A percentile compares a stretch with the other conserved stretches of the same genome.
Evolutionary conservation across 2,113 vertebrate genomes (phyloP).

Genomic region (Cephalopterus ornatus): DNA sequence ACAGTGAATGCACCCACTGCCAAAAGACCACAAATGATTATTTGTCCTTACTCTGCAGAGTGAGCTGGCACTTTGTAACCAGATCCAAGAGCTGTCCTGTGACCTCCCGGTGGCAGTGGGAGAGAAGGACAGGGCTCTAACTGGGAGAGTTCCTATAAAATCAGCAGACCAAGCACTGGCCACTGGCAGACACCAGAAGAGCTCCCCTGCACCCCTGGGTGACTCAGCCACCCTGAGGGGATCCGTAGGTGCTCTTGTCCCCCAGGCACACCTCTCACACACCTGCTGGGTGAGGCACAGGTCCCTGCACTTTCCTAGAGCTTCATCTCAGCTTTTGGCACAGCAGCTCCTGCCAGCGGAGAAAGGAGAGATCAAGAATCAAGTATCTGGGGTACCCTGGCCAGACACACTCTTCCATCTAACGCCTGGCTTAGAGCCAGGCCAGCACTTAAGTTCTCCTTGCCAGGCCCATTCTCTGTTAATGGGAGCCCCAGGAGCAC

Average conservation of each 20-base stretch:
- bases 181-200: neutral
- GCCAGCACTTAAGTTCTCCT: slow-evolving; percentile 49
- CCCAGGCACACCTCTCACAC: neutral
- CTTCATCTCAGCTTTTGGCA: neutral
- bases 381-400: neutral
- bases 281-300: accelerated
- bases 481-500: slow-evolving; percentile 17
- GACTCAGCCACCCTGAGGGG: neutral
- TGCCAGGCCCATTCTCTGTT: neutral
- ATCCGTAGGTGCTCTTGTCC: neutral
- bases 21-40: neutral
- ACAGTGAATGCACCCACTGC: neutral
- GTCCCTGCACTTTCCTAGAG: neutral
- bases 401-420: neutral
- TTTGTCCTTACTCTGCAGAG: neutral
- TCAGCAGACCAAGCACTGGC: neutral
- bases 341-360: neutral
- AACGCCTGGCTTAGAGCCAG: slow-evolving; percentile 45
- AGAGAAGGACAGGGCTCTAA: neutral
- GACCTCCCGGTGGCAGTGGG: accelerated
- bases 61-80: neutral
- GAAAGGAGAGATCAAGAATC: neutral
- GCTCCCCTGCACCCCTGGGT: neutral
- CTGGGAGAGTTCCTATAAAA: neutral
- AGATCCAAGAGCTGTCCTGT: neutral